phyloP scores from a whole-genome alignment of 2,113 vertebrate genomes.

The Anhinga anhinga region DNA sequence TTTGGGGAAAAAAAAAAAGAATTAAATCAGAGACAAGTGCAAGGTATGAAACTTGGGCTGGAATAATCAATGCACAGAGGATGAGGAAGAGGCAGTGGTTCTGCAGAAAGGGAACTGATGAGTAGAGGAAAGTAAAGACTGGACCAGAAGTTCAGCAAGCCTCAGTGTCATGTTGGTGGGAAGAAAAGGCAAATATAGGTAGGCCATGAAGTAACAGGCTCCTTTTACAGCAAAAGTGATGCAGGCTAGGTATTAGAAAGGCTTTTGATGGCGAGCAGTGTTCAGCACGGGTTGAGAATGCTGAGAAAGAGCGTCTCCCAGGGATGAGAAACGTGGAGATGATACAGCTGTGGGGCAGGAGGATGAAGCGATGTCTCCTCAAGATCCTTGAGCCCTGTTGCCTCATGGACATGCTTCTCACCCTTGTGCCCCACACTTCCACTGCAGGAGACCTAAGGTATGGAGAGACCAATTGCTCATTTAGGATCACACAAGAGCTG shows the following conservation, averaged over 20 bases:
- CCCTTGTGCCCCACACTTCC: not conserved
- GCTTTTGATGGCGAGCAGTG: not conserved
- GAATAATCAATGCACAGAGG: not conserved
- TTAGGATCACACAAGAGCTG: fast-evolving
- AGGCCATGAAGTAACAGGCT: not conserved
- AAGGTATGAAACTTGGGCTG: not conserved
- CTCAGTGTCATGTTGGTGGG: not conserved
- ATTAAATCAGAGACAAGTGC: not conserved
- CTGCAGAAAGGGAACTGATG: not conserved
- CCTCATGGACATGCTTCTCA: fast-evolving
- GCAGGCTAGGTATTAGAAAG: not conserved
- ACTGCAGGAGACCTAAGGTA: not conserved
- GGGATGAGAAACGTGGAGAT: not conserved
- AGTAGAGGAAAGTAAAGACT: not conserved
- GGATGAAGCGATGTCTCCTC: not conserved
- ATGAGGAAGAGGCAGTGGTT: not conserved
- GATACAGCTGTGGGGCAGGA: not conserved
- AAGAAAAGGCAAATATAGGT: not conserved
- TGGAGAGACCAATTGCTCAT: not conserved
- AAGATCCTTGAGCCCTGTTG: not conserved
- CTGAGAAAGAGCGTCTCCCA: not conserved
- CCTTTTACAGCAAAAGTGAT: not conserved
- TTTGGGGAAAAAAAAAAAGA: not conserved
- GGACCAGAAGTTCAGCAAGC: not conserved
- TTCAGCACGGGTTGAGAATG: not conserved